Percentiles rank a stretch among this genome's conserved stretches.
phyloP scores from a whole-genome alignment of 2,888 invertebrate genomes.

The Neelides folsomi region DNA sequence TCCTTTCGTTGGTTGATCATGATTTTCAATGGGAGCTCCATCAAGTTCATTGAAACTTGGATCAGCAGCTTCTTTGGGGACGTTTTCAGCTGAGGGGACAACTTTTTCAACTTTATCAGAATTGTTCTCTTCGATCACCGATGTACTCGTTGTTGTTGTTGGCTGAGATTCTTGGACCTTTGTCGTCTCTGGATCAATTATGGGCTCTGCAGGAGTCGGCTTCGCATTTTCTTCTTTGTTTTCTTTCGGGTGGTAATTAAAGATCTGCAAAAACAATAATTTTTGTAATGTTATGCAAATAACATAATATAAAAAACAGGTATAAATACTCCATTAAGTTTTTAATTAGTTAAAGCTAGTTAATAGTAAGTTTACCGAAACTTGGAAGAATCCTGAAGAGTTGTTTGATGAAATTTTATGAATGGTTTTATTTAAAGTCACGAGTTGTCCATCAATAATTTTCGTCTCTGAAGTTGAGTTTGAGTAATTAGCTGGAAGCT shows the following conservation, averaged over 20 bases:
- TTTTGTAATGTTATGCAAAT: conserved; percentile 3
- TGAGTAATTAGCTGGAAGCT: conserved; percentile 26
- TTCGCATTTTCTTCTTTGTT: background rate
- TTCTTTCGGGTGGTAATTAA: background rate
- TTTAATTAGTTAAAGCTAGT: too few species aligned
- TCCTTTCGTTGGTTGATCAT: conserved; percentile 22
- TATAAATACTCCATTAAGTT: too few species aligned
- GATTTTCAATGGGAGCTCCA: conserved; percentile 4
- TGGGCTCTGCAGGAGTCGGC: too few species aligned
- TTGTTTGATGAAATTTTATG: conserved; percentile 25
- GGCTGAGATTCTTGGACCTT: conserved; percentile 6
- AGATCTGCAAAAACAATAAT: conserved; percentile 3
- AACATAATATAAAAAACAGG: background rate
- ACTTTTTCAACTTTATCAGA: background rate
- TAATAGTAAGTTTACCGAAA: conserved; percentile 17
- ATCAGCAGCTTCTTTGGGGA: conserved; percentile 15
- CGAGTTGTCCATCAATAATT: conserved; percentile 28
- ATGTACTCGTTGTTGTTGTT: conserved; percentile 5
- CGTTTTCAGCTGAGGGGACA: conserved; percentile 9
- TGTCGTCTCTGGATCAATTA: too few species aligned
- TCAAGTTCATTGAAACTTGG: conserved; percentile 29
- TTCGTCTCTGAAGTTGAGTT: conserved; percentile 31
- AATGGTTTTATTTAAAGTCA: conserved; percentile 29
- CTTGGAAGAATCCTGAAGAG: conserved; percentile 29
- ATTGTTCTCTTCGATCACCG: too few species aligned